Conservation (phyloP, 2,888 invertebrate species). For the Melikaiella ostensackeni region DNA sequence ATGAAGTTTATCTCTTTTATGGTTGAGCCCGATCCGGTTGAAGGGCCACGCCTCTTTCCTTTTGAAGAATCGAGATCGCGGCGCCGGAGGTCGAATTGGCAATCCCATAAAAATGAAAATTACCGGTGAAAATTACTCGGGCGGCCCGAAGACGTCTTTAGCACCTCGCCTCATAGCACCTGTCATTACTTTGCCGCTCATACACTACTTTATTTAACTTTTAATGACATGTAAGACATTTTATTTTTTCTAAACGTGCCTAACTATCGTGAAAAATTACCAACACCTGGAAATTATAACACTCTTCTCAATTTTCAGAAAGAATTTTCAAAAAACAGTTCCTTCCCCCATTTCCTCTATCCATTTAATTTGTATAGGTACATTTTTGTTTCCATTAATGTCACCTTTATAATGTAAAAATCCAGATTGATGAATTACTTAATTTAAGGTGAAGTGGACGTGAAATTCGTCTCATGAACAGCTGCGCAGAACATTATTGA, state of each 20-base stretch:
- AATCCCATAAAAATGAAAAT: slow-evolving; percentile 47
- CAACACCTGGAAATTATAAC: not conserved
- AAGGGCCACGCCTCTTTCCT: slow-evolving; percentile 17
- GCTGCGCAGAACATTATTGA: slow-evolving; percentile 14
- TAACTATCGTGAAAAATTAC: not conserved
- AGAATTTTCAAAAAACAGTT: not conserved
- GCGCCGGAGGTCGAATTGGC: slow-evolving; percentile 37
- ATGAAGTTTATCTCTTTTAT: not conserved
- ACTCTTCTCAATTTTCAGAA: not conserved
- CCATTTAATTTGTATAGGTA: not conserved
- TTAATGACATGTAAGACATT: slow-evolving; percentile 4
- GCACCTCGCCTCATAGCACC: slow-evolving; percentile 53
- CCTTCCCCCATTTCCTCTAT: not conserved
- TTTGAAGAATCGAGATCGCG: slow-evolving; percentile 26
- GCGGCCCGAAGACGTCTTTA: slow-evolving; percentile 49
- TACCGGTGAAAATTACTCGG: slow-evolving; percentile 50
- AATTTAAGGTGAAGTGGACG: not conserved
- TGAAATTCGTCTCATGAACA: slow-evolving; percentile 28
- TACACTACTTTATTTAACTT: slow-evolving; percentile 8
- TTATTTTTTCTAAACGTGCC: not conserved
- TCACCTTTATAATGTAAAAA: slow-evolving; percentile 15
- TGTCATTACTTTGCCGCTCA: slow-evolving; percentile 46
- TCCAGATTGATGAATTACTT: not conserved
- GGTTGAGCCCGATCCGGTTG: slow-evolving; percentile 15
- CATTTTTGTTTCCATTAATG: not conserved